Conservation (phyloP, 2,797 vertebrate genomes). For the Hyperoplus lanceolatus region DNA sequence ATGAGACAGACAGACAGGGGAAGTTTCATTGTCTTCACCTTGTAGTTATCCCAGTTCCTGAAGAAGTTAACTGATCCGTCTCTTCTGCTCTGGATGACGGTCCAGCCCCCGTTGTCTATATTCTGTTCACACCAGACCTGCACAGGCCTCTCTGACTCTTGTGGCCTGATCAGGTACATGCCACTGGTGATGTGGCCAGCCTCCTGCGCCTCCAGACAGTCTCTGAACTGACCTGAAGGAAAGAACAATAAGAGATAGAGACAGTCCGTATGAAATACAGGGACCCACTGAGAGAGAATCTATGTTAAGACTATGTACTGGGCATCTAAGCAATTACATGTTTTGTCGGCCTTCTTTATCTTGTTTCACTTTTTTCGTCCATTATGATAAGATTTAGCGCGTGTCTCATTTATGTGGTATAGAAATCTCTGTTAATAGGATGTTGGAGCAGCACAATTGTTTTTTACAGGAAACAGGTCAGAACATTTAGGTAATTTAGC, state of each 20-base stretch:
- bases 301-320: neutral
- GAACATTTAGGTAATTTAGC: neutral
- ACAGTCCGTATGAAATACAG: constrained; percentile 17
- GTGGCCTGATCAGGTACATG: constrained; percentile 94
- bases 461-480: neutral
- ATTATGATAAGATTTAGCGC: neutral
- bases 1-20: constrained; percentile 22
- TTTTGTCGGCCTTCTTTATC: neutral
- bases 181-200: constrained; percentile 92
- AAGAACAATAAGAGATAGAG: constrained; percentile 33
- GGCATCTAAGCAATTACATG: neutral
- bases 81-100: constrained; percentile 94
- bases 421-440: neutral
- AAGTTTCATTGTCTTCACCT: constrained; percentile 85
- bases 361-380: neutral
- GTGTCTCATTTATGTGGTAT: neutral
- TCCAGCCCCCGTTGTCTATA: constrained; percentile 96
- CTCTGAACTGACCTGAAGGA: constrained; percentile 92
- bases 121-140: constrained; percentile 97
- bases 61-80: constrained; percentile 98
- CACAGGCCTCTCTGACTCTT: constrained; percentile 87
- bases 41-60: constrained; percentile 98
- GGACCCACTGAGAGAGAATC: neutral
- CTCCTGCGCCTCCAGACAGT: constrained; percentile 93
- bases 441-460: neutral